Base-by-base conservation (phyloP, 2,888 invertebrate genomes). In the Thereva nobilitata region DNA sequence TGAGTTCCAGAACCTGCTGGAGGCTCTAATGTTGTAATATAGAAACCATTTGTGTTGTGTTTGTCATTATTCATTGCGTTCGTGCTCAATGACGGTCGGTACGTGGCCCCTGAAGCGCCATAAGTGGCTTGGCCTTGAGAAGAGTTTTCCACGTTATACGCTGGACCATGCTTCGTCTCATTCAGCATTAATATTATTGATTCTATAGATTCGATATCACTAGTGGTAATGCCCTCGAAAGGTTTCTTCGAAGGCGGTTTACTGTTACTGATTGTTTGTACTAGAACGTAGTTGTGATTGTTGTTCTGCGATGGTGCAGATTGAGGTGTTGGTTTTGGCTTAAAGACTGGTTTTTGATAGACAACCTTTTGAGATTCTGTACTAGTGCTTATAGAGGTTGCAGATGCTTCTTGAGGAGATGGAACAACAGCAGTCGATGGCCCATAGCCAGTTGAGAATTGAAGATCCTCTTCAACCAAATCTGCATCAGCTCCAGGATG, bases 131-230 rank as follows among this genome's bases (percentile, higher is more conserved):
- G 50, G 41, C 40, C 47, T n/a, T 44, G 54, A 10, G 64, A 54
- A 6, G 64, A 12, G 23, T 45, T 54, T 12, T 54, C 54, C 38
- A 78, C 74, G 64, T 76, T 76, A 66, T 81, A 81, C 41, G 75
- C 72, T 4, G 81, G 80, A 0, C 81, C 80, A 50, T 78, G 77
- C 67, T 75, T 79, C 4, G 77, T 78, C 55, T 82, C 82, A 74
- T 88, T 88, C 7, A 89, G 76, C 83, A 88, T 86, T 72, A 87
- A 84, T 67, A 89, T 84, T 4, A 89, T 88, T 55, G 87, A 84
- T 12, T 84, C 83, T 59, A 85, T 83, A 0, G 85, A 84, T 68
- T 84, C 83, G 45, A 83, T 85, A 54, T 80, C 79, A 70, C 71
- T 71, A 5, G 75, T 76, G 68, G 66, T 66, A 40, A 70, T 67